phyloP scores from a whole-genome alignment of 2,888 invertebrate species.

The Leptinotarsa haldemani region DNA sequence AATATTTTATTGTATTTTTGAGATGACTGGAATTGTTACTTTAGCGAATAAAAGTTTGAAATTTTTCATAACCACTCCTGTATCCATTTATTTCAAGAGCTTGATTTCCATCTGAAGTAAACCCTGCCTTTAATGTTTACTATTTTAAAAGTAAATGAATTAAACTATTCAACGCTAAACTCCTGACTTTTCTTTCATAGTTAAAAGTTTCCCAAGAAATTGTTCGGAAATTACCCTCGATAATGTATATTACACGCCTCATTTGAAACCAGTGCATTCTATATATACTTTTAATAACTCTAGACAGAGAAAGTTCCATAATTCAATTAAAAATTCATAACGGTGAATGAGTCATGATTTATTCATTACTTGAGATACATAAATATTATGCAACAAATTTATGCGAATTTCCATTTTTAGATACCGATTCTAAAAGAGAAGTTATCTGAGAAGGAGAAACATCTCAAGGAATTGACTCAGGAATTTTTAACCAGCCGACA shows the following conservation, averaged over 20 bases:
- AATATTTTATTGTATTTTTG: too few species aligned
- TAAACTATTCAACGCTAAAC: too few species aligned
- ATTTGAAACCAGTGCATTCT: background rate
- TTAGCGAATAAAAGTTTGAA: too few species aligned
- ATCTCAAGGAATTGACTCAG: constrained; percentile 63
- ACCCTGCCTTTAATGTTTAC: too few species aligned
- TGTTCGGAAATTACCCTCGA: background rate
- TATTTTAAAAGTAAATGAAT: too few species aligned
- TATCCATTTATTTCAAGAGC: too few species aligned
- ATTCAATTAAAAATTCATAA: constrained; percentile 1
- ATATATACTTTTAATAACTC: background rate
- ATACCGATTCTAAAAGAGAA: constrained; percentile 63
- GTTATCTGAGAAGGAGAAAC: constrained; percentile 65
- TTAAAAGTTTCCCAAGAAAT: background rate
- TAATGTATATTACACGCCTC: background rate
- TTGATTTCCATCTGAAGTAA: too few species aligned
- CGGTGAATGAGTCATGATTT: constrained; percentile 15
- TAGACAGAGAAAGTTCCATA: constrained; percentile 1
- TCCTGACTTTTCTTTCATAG: too few species aligned
- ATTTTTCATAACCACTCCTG: too few species aligned
- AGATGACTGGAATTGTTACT: too few species aligned
- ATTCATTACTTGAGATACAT: constrained; percentile 1
- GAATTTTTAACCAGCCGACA: constrained; percentile 64
- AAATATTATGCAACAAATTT: constrained; percentile 13
- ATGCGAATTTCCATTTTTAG: constrained; percentile 52